phyloP scores from a whole-genome alignment of 2,113 vertebrate species.

The Petroica traversi region DNA sequence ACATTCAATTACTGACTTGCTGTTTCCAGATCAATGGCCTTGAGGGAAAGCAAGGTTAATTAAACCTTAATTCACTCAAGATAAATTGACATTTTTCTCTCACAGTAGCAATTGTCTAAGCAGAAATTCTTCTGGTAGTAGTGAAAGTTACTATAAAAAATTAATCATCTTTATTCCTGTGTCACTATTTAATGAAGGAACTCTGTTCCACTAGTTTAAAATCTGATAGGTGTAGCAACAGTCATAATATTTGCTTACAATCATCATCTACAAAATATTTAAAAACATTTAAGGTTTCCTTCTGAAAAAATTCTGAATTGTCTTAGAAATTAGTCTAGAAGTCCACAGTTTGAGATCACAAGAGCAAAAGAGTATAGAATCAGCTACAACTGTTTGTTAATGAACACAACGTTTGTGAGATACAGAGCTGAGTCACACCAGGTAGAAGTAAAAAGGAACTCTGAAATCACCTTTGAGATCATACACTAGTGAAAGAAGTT shows the following conservation, averaged over 20 bases:
- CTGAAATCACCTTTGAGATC: not conserved
- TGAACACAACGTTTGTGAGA: not conserved
- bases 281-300: not conserved
- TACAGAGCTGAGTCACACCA: not conserved
- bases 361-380: not conserved
- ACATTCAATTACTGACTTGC: constrained; percentile 50
- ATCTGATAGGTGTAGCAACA: not conserved
- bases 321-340: not conserved
- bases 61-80: constrained; percentile 68
- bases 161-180: not conserved
- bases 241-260: not conserved
- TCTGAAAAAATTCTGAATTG: not conserved
- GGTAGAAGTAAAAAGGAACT: not conserved
- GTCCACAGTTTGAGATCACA: not conserved
- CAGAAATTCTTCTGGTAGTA: constrained; percentile 15
- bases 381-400: not conserved
- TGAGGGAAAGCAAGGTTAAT: constrained; percentile 59
- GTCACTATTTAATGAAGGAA: not conserved
- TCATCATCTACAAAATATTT: not conserved
- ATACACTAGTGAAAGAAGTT: not conserved
- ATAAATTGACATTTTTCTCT: constrained; percentile 61
- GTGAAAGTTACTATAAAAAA: constrained; percentile 12
- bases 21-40: constrained; percentile 58
- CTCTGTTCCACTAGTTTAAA: not conserved
- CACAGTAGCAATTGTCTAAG: constrained; percentile 39